phyloP scores from a whole-genome alignment of 2,888 invertebrate genomes.

The Trypoxylon attenuatum region DNA sequence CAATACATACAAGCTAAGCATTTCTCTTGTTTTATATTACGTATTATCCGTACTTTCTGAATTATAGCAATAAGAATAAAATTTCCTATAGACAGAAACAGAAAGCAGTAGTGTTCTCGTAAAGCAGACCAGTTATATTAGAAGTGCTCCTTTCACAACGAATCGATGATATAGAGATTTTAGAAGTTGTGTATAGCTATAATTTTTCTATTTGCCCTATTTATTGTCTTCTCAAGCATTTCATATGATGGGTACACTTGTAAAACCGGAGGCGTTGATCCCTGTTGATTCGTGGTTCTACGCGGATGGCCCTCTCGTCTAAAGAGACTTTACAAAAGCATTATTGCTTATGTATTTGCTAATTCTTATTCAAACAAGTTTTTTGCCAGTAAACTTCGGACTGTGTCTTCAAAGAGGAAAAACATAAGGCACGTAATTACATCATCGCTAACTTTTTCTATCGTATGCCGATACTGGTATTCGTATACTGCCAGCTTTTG shows the following conservation, averaged over 20 bases:
- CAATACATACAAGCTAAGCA: slow-evolving; percentile 57
- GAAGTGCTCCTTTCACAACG: slow-evolving; percentile 35
- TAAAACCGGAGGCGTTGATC: slow-evolving; percentile 9
- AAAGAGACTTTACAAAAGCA: slow-evolving; percentile 10
- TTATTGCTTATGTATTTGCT: slow-evolving; percentile 11
- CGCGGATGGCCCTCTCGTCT: no score
- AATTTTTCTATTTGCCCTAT: slow-evolving; percentile 69
- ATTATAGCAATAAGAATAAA: slow-evolving; percentile 52
- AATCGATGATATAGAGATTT: slow-evolving; percentile 53
- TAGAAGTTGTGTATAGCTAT: slow-evolving; percentile 65
- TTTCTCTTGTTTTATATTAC: slow-evolving; percentile 59
- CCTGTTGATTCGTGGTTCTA: no score
- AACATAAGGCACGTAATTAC: not conserved
- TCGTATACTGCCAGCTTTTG: slow-evolving; percentile 9
- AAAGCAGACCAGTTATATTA: slow-evolving; percentile 36
- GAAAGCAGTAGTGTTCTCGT: slow-evolving; percentile 41
- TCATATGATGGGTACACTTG: slow-evolving; percentile 26
- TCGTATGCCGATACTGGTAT: slow-evolving; percentile 13
- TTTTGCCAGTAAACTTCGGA: not conserved
- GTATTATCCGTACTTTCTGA: slow-evolving; percentile 37
- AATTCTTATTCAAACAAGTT: slow-evolving; percentile 1
- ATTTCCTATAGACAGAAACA: slow-evolving; percentile 45
- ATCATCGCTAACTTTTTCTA: slow-evolving; percentile 1
- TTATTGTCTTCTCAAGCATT: slow-evolving; percentile 56
- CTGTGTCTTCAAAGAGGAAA: not conserved